Evolutionary conservation across 1,140 invertebrate species (phyloP).

Genomic region (Bradysia coprophila): DNA sequence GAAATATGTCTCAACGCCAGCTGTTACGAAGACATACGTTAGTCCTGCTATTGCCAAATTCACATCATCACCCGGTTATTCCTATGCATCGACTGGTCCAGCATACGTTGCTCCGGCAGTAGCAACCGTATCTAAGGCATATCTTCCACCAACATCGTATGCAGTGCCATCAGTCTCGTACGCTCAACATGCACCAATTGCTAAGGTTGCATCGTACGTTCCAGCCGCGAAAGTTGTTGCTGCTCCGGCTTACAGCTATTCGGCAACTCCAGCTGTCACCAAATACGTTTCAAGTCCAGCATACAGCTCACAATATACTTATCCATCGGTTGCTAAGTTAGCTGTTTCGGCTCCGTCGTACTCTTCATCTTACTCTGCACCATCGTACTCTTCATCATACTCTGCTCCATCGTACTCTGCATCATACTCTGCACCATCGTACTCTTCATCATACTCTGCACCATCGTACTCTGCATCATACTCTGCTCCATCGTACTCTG

Average conservation of each 20-base stretch:
- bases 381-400: not conserved
- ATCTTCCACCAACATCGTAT: slow-evolving; percentile 10
- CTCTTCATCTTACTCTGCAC: not conserved
- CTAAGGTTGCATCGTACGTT: slow-evolving; percentile 8
- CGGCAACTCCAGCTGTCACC: slow-evolving; percentile 1
- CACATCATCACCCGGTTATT: slow-evolving; percentile 5
- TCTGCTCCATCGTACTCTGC: not conserved
- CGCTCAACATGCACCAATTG: not conserved
- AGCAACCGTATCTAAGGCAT: slow-evolving; percentile 9
- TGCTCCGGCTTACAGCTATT: not conserved
- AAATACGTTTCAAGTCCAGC: slow-evolving; percentile 1
- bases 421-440: not conserved
- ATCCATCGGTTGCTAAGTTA: not conserved
- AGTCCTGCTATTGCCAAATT: slow-evolving; percentile 8
- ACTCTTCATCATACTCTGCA: not conserved
- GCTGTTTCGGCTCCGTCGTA: not conserved
- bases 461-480: slow-evolving; percentile 14
- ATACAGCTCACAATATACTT: not conserved
- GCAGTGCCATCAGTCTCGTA: slow-evolving; percentile 4
- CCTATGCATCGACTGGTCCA: slow-evolving; percentile 1
- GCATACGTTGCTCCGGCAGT: slow-evolving; percentile 8
- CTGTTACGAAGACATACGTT: not conserved
- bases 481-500: not conserved
- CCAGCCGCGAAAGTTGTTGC: slow-evolving; percentile 3
- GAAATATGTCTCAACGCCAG: slow-evolving; percentile 8